Evolutionary conservation across 2,113 vertebrate genomes (phyloP), one percentile per base, ranked within the genome.

Genomic region (Microcebus tavaratra): DNA sequence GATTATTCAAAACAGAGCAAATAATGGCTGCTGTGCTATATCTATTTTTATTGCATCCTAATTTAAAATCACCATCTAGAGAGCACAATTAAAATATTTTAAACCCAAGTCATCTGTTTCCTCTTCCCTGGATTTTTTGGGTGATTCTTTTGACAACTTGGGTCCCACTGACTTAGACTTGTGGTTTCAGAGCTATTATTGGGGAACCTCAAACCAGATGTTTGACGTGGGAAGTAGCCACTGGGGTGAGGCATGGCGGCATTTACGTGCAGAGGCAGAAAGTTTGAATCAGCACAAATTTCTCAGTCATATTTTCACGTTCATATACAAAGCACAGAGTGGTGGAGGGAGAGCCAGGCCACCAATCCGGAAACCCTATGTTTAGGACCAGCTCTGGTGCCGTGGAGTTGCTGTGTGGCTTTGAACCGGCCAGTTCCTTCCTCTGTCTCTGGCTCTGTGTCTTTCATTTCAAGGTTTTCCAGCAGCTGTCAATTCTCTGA

Each of bases 141-240:
- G n/a, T 57, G 87, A 78, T 63, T 83, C 78, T 85, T 84, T 68
- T 70, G 89, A 90, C 90, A 89, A 70, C 55, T 79, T 65, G 63
- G 17, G 68, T 39, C 61, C 81, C 68, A 53, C 48, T 75, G 48
- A 82, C 73, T 86, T 86, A 12, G 36, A 6, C 63, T 50, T 59
- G 75, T 80, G 86, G 92, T 65, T 95, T 84, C 12, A 20, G 79
- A 91, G 59, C 65, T 87, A n/a, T 88, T 68, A 20, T 10, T 48
- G 83, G 89, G 73, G 79, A 88, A 65, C 78, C 68, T 91, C 92
- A 86, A 91, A 36, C 48, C 90, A 95, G 89, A 93, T 23, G 61
- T 75, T 82, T 65, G 76, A 34, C 4, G 5, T 27, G 65, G 79
- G 65, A 83, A 75, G 93, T 1, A 25, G 53, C 39, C 8, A 6